Base-by-base conservation (phyloP, 2,888 invertebrate species). In the Ichneumoninae sp. region DNA sequence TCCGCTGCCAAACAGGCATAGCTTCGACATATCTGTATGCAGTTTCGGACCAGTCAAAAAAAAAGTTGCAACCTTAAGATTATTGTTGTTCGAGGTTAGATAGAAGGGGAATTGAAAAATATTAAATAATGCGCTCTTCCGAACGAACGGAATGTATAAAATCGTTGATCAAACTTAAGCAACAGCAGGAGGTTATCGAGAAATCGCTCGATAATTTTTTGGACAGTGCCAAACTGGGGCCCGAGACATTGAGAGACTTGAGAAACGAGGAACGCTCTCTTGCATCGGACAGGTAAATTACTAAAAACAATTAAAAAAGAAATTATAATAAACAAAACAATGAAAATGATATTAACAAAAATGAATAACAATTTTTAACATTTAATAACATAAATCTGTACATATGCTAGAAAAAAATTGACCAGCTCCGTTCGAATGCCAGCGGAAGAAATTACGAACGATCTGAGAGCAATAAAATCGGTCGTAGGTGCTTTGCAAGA, bases 101-200 rank as follows among this genome's bases (percentile, higher is more conserved):
- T 5, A 10, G 4, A 30, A 76, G 47, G 26, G 19, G 3, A n/a
- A 57, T 47, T 70, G 33, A 63, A 30, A 19, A 26, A 68, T 3
- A 47, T 36, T 63, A 33, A 54, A 82, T 65, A 77, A 86, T 85
- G 86, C 66, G 81, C 44, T 85, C 85, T 5, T 76, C 85, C 10
- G 86, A 89, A 69, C 89, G 83, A 69, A 71, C 84, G n/a, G 88
- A 89, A 6, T 90, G 84, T 44, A 66, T 88, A 4, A 90, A 89
- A 73, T 87, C 89, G 3, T 86, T 92, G 36, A 80, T 91, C 2
- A 91, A 89, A 76, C 78, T 93, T 26, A 93, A 91, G 73, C 90
- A 92, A 36, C 91, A 93, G 66, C 93, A 92, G 78, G 80, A 87
- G 44, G 83, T 90, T 57, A 89, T 93, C 36, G 91, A 92, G 44